These are phyloP conservation scores for Catharus bicknelli DNA, from an alignment of 2,113 vertebrate species.

Conservation along the genomic window DNA sequence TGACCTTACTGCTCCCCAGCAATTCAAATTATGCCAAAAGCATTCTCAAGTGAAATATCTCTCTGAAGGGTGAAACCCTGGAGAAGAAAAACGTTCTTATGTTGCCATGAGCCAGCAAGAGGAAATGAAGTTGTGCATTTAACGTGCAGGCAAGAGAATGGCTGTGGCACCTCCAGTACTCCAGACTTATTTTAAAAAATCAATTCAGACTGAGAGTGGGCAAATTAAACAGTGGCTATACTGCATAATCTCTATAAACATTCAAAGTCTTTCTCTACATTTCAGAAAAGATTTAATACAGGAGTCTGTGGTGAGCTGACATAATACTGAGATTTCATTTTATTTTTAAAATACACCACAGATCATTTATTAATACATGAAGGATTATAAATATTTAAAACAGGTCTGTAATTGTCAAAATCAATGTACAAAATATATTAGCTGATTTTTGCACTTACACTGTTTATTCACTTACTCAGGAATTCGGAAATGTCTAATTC, in stretches of 20 bases:
- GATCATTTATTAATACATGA: constrained; percentile 56
- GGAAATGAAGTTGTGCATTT: constrained; percentile 35
- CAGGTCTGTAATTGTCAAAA: constrained; percentile 35
- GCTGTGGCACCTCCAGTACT: constrained; percentile 18
- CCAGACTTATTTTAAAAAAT: background rate
- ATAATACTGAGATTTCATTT: constrained; percentile 59
- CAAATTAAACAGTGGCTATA: constrained; percentile 24
- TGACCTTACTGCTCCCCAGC: background rate
- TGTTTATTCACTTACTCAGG: background rate
- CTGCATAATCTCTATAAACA: constrained; percentile 37
- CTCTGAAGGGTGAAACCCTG: background rate
- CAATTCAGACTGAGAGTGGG: constrained; percentile 12
- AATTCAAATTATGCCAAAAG: background rate
- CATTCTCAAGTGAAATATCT: background rate
- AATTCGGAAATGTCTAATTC: constrained; percentile 1
- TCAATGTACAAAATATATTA: constrained; percentile 38
- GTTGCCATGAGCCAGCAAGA: background rate
- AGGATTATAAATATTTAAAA: constrained; percentile 65
- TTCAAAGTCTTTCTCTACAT: background rate
- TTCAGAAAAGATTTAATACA: constrained; percentile 47
- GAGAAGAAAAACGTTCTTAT: background rate
- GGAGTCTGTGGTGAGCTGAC: constrained; percentile 46
- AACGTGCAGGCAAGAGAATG: constrained; percentile 13
- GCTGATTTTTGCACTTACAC: constrained; percentile 16
- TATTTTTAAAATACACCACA: constrained; percentile 62